Conservation (phyloP, 2,797 vertebrate genomes). For the Alca torda region DNA sequence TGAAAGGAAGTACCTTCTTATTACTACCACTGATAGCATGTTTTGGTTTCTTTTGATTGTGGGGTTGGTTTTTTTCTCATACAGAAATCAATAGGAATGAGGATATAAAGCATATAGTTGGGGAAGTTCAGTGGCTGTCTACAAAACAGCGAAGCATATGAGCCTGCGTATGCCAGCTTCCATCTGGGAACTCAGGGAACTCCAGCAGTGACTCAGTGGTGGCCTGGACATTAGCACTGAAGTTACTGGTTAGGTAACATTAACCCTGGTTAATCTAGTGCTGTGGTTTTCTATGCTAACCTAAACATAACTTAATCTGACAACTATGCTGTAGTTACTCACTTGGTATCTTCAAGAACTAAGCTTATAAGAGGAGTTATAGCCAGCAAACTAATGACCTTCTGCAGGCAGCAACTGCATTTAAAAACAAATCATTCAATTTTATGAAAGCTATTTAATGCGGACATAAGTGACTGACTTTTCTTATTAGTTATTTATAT, state of each 20-base stretch:
- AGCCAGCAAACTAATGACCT: neutral
- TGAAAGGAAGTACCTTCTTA: neutral
- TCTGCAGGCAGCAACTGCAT: neutral
- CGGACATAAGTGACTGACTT: neutral
- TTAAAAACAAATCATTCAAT: neutral
- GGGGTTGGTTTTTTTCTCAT: neutral
- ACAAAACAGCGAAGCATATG: neutral
- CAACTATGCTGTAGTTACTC: neutral
- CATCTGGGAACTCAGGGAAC: neutral
- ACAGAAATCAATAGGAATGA: neutral
- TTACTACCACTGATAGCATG: neutral
- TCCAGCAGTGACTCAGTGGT: neutral
- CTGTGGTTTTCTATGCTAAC: neutral
- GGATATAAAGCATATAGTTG: neutral
- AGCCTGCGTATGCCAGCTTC: neutral
- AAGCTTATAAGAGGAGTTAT: neutral
- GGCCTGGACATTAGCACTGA: neutral
- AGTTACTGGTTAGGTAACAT: neutral
- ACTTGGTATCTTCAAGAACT: neutral
- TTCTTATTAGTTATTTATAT: neutral
- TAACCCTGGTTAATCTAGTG: neutral
- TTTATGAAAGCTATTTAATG: neutral
- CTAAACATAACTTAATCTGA: neutral
- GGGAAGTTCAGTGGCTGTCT: neutral
- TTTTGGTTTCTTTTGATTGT: neutral